Percentiles rank a stretch among this genome's conserved stretches.
Evolutionary conservation across 1,140 invertebrate species (phyloP).

Genomic region (Aphelinus certus): DNA sequence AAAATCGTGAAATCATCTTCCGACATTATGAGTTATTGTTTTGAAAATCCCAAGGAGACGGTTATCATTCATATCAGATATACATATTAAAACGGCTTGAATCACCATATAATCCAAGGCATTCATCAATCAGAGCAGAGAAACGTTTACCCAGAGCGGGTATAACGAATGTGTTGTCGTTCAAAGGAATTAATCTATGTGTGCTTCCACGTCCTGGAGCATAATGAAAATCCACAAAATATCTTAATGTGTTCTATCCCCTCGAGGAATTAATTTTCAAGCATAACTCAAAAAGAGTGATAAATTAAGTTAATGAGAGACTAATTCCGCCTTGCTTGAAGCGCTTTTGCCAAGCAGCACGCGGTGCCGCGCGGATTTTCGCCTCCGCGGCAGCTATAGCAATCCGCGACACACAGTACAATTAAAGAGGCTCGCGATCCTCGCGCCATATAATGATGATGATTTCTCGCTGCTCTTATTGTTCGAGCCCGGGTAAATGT

Average conservation of each 20-base stretch:
- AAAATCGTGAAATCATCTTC: too few species aligned
- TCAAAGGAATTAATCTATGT: too few species aligned
- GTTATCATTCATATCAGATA: too few species aligned
- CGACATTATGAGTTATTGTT: too few species aligned
- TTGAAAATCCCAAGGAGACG: too few species aligned
- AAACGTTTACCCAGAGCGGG: too few species aligned
- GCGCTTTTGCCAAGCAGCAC: neutral
- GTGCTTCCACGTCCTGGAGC: neutral
- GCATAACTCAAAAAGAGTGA: neutral
- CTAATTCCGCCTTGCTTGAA: conserved; percentile 1
- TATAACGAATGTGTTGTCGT: too few species aligned
- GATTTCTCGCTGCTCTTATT: conserved; percentile 9
- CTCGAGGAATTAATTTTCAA: too few species aligned
- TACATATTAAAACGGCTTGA: too few species aligned
- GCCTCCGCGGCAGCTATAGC: neutral
- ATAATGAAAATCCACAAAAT: conserved; percentile 3
- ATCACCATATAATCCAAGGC: too few species aligned
- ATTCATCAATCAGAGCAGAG: too few species aligned
- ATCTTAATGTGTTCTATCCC: too few species aligned
- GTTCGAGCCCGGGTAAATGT: neutral
- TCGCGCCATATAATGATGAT: neutral
- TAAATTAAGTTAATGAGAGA: conserved; percentile 30
- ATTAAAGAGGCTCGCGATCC: neutral
- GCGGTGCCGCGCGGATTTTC: neutral
- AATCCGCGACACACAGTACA: neutral